phyloP scores from a whole-genome alignment of 2,888 invertebrate species.

The Drosophila peninsularis region DNA sequence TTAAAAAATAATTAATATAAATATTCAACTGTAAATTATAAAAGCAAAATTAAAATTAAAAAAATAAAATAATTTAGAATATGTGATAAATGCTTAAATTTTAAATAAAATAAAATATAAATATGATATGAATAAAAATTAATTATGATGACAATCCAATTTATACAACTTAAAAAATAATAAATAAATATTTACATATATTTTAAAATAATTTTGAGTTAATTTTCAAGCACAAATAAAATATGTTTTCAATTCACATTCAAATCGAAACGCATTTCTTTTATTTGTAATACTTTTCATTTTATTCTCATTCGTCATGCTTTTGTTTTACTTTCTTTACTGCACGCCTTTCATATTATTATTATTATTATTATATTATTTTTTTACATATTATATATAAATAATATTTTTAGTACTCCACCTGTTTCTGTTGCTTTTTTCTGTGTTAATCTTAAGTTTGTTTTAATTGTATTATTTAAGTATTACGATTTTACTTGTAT shows the following conservation, averaged over 20 bases:
- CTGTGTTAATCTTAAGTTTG: conserved; percentile 61
- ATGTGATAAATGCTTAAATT: background rate
- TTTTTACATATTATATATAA: conserved; percentile 57
- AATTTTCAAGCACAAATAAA: background rate
- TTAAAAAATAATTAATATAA: background rate
- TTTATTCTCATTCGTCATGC: conserved; percentile 61
- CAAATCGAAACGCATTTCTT: background rate
- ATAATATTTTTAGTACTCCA: conserved; percentile 57
- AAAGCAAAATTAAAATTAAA: background rate
- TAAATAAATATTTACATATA: background rate
- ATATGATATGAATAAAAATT: background rate
- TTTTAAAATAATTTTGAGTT: background rate
- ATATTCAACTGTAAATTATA: background rate
- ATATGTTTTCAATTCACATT: background rate
- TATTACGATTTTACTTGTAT: conserved; percentile 69
- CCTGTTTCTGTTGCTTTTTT: conserved; percentile 48
- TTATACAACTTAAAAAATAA: background rate
- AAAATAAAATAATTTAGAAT: background rate
- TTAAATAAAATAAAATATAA: background rate
- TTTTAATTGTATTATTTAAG: conserved; percentile 68
- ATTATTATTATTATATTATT: conserved; percentile 6
- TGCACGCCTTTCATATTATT: conserved; percentile 18
- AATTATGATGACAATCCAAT: background rate
- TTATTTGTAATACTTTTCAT: conserved; percentile 69
- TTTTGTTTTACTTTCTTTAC: conserved; percentile 9